Conservation (phyloP, 2,113 vertebrate species). For the Typhlomys cinereus region DNA sequence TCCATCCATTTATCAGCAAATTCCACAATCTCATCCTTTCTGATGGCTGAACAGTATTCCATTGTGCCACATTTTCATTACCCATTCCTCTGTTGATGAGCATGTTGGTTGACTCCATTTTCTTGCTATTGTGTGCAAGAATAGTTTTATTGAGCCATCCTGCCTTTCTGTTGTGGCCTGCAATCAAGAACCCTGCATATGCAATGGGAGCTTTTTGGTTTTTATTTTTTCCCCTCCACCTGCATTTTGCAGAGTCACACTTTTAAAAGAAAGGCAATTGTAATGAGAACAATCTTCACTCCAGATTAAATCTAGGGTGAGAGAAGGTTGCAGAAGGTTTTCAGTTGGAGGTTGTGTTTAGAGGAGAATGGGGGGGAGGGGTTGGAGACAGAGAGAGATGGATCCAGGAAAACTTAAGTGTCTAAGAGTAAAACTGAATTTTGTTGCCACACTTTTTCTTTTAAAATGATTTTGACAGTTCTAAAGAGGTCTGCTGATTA, state of each 20-base stretch:
- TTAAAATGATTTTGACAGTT: constrained; percentile 44
- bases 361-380: background rate
- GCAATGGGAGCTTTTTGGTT: background rate
- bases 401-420: background rate
- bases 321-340: background rate
- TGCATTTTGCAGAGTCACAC: constrained; percentile 46
- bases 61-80: no score
- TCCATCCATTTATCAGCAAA: no score
- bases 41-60: no score
- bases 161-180: background rate
- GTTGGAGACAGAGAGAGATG: background rate
- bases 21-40: no score
- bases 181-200: background rate
- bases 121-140: no score
- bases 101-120: no score
- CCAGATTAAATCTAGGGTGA: background rate
- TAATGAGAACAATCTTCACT: constrained; percentile 42
- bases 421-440: constrained; percentile 20
- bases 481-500: constrained; percentile 46
- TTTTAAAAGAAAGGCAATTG: constrained; percentile 49
- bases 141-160: background rate
- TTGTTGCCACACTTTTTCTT: constrained; percentile 41
- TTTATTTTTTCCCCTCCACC: background rate
- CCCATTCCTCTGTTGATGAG: no score
- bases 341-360: constrained; percentile 5